Evolutionary conservation across 2,888 invertebrate species (phyloP).

Genomic region (Tortrix viridana): DNA sequence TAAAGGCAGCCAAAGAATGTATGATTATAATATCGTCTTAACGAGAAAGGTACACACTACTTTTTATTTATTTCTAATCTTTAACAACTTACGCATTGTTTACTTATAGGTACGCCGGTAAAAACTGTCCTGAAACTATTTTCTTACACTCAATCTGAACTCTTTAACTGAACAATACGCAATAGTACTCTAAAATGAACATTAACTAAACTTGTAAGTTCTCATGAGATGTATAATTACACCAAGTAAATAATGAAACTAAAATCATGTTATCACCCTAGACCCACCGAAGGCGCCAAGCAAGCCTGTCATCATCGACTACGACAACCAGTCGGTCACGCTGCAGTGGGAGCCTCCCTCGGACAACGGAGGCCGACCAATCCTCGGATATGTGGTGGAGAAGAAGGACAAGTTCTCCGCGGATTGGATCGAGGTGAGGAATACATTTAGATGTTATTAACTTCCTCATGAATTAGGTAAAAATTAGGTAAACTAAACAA

Average conservation of each 20-base stretch:
- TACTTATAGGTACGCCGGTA: background rate
- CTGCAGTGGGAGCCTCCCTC: conserved; percentile 96
- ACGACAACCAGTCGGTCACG: conserved; percentile 96
- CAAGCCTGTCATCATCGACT: conserved; percentile 95
- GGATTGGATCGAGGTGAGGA: conserved; percentile 89
- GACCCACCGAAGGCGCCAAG: conserved; percentile 96
- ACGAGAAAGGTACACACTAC: background rate
- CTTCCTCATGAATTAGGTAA: too few relatives aligned
- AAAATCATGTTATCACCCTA: conserved; percentile 51
- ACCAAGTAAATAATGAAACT: too few relatives aligned
- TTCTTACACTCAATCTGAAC: too few relatives aligned
- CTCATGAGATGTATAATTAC: too few relatives aligned
- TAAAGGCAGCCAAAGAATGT: too few relatives aligned
- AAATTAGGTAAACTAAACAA: too few relatives aligned
- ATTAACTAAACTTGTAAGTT: too few relatives aligned
- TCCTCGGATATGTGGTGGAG: conserved; percentile 94
- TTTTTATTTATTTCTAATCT: background rate
- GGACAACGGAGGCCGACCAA: conserved; percentile 95
- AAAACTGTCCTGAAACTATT: background rate
- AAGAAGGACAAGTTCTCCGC: conserved; percentile 95
- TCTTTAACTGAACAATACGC: too few relatives aligned
- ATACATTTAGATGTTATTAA: too few relatives aligned
- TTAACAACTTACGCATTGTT: background rate
- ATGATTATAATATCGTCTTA: background rate
- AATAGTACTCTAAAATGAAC: too few relatives aligned